Percentiles rank a stretch among this genome's conserved stretches.
Evolutionary conservation across 1,140 invertebrate species (phyloP).

Genomic region (Anastatus disparis): DNA sequence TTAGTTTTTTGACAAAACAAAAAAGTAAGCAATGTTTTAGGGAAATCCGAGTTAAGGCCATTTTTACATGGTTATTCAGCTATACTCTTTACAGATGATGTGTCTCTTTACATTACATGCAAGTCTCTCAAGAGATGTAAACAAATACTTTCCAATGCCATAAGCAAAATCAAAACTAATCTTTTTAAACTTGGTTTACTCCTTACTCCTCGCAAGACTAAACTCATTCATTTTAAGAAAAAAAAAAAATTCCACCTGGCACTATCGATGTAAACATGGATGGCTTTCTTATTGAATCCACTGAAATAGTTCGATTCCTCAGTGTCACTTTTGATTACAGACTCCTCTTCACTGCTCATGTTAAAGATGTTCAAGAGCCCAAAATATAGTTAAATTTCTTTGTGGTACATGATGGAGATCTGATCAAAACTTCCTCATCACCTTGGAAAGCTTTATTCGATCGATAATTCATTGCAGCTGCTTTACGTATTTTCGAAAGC

Average conservation of each 20-base stretch:
- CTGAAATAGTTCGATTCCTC: no score
- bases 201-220: background rate
- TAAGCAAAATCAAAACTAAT: background rate
- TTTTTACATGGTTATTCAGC: no score
- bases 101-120: background rate
- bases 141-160: background rate
- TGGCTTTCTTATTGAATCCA: background rate
- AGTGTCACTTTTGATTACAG: no score
- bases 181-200: background rate
- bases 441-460: no score
- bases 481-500: background rate
- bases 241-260: background rate
- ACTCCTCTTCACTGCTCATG: no score
- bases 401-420: no score
- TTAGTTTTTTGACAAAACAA: no score
- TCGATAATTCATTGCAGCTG: no score
- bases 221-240: background rate
- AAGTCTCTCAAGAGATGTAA: background rate
- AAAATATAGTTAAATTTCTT: slow-evolving; percentile 6
- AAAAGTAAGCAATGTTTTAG: no score
- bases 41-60: no score
- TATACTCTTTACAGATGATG: no score
- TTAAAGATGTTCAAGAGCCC: background rate
- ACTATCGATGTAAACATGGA: background rate
- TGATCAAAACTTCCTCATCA: background rate